A percentile compares a stretch with the other conserved stretches of the same genome.
These are phyloP conservation scores for Lasioglossum morio DNA, from an alignment of 2,888 invertebrate genomes.

Conservation along the genomic window DNA sequence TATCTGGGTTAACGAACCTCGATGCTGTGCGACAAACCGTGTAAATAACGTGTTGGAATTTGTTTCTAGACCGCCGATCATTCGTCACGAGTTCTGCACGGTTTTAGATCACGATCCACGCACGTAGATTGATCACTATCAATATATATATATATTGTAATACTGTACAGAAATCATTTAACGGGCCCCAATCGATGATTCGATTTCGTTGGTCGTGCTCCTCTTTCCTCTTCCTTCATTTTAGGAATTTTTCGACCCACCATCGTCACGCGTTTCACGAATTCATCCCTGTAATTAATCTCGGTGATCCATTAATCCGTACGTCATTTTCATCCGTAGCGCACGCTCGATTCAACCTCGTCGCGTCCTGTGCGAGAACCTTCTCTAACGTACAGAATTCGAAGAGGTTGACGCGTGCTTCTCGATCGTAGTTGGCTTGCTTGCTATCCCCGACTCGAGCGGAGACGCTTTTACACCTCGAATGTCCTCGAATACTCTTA, in stretches of 20 bases:
- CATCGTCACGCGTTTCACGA: constrained; percentile 52
- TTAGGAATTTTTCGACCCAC: constrained; percentile 39
- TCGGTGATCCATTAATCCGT: constrained; percentile 34
- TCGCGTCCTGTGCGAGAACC: not conserved
- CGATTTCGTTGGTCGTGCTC: constrained; percentile 3
- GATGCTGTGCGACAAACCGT: not conserved
- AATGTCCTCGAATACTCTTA: constrained; percentile 52
- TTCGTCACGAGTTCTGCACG: constrained; percentile 42
- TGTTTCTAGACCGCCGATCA: too few species aligned
- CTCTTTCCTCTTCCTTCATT: not conserved
- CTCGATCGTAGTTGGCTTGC: constrained; percentile 57
- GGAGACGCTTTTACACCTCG: constrained; percentile 65
- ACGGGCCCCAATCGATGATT: constrained; percentile 18
- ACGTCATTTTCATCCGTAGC: constrained; percentile 39
- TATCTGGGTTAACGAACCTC: not conserved
- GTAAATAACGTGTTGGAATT: constrained; percentile 33
- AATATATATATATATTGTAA: not conserved
- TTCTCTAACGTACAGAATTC: not conserved
- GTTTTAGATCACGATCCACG: constrained; percentile 44
- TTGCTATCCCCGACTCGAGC: constrained; percentile 54
- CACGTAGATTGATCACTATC: constrained; percentile 52
- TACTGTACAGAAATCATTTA: constrained; percentile 32
- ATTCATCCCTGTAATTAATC: constrained; percentile 47
- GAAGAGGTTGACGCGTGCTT: constrained; percentile 41
- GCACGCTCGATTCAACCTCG: constrained; percentile 36